phyloP scores from a whole-genome alignment of 2,797 vertebrate species.

The Acanthurus tractus region DNA sequence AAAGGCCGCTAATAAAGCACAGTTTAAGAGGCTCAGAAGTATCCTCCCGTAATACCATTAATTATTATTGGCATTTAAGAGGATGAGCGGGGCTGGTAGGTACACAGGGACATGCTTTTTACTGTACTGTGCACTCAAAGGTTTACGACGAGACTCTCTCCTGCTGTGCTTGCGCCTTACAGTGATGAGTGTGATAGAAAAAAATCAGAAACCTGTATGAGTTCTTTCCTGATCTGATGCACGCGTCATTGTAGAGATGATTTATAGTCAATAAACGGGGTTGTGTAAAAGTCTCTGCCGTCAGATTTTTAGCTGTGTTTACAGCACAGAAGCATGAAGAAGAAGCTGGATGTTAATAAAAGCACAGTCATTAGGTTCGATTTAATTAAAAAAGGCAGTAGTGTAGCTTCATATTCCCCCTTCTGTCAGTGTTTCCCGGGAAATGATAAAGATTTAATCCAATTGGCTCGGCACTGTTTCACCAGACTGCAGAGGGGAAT shows the following conservation, averaged over 20 bases:
- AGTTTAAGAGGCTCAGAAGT: slow-evolving; percentile 83
- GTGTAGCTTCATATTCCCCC: slow-evolving; percentile 79
- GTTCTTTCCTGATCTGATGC: slow-evolving; percentile 22
- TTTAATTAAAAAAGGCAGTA: slow-evolving; percentile 84
- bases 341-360: slow-evolving; percentile 78
- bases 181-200: slow-evolving; percentile 16
- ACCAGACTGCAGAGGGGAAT: slow-evolving; percentile 85
- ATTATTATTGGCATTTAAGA: slow-evolving; percentile 85
- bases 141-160: slow-evolving; percentile 66
- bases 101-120: slow-evolving; percentile 75
- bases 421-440: slow-evolving; percentile 80
- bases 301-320: slow-evolving; percentile 62
- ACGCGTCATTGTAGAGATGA: slow-evolving; percentile 13
- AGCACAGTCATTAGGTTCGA: slow-evolving; percentile 81
- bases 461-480: slow-evolving; percentile 87
- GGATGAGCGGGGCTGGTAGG: slow-evolving; percentile 73
- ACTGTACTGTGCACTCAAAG: slow-evolving; percentile 67
- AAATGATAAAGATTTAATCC: slow-evolving; percentile 90
- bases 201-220: slow-evolving; percentile 28
- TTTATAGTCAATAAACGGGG: slow-evolving; percentile 54
- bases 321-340: slow-evolving; percentile 65
- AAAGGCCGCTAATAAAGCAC: slow-evolving; percentile 75
- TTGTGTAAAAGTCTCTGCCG: slow-evolving; percentile 56
- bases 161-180: slow-evolving; percentile 20
- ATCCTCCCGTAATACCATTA: slow-evolving; percentile 80